Percentiles rank a stretch among this genome's conserved stretches.
Conservation (phyloP, 2,888 invertebrate genomes). For the Agriotes lineatus region DNA sequence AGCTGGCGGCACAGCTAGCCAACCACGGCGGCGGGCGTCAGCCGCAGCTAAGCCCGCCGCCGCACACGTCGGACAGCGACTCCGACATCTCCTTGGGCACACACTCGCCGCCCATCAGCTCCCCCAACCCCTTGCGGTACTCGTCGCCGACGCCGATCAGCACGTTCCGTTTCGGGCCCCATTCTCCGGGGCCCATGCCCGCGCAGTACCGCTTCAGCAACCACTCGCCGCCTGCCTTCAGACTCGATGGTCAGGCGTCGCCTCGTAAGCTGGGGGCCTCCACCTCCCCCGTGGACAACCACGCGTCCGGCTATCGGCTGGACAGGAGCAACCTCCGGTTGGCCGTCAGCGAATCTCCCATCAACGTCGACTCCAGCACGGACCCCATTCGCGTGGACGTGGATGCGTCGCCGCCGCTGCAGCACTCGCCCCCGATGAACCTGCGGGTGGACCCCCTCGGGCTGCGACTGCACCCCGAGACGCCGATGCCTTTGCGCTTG, state of each 20-base stretch:
- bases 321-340: slow-evolving; percentile 51
- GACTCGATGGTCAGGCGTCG: slow-evolving; percentile 44
- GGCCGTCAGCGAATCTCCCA: slow-evolving; percentile 57
- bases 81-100: slow-evolving; percentile 66
- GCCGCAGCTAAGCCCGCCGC: slow-evolving; percentile 62
- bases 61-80: slow-evolving; percentile 64
- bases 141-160: slow-evolving; percentile 58
- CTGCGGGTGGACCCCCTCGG: slow-evolving; percentile 50
- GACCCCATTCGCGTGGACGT: slow-evolving; percentile 57
- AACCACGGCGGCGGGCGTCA: slow-evolving; percentile 59
- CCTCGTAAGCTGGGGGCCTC: slow-evolving; percentile 39
- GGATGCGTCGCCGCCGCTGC: slow-evolving; percentile 50
- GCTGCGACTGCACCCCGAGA: slow-evolving; percentile 52
- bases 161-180: slow-evolving; percentile 64
- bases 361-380: slow-evolving; percentile 54
- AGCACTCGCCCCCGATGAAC: slow-evolving; percentile 63
- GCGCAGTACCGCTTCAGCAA: slow-evolving; percentile 63
- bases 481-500: slow-evolving; percentile 61
- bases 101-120: slow-evolving; percentile 63
- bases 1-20: slow-evolving; percentile 63
- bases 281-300: slow-evolving; percentile 36
- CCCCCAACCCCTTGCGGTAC: slow-evolving; percentile 62
- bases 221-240: slow-evolving; percentile 56
- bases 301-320: slow-evolving; percentile 50
- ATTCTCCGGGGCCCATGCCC: slow-evolving; percentile 66